Conservation (phyloP, 2,113 vertebrate genomes). For the Oncorhynchus gorbuscha region DNA sequence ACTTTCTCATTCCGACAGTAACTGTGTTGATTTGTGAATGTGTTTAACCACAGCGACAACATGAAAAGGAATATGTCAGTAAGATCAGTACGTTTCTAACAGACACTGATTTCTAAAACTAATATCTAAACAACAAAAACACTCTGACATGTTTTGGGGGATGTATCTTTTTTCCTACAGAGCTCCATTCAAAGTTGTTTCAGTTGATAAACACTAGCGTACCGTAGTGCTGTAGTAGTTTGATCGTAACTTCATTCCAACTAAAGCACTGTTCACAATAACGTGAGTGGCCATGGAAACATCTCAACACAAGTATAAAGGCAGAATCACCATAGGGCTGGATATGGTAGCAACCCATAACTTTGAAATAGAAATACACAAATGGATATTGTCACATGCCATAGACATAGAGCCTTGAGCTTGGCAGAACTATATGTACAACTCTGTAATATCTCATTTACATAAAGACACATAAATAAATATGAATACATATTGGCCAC, state of each 20-base stretch:
- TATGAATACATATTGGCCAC: slow-evolving; percentile 61
- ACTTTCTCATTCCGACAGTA: slow-evolving; percentile 58
- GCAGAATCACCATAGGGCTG: slow-evolving; percentile 55
- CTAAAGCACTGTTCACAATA: slow-evolving; percentile 64
- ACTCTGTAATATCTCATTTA: slow-evolving; percentile 63
- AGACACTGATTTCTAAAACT: slow-evolving; percentile 63
- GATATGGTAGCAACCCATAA: slow-evolving; percentile 60
- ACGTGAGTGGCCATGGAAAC: slow-evolving; percentile 69
- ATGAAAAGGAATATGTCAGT: slow-evolving; percentile 57
- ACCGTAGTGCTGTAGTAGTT: slow-evolving; percentile 40
- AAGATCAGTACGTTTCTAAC: slow-evolving; percentile 60
- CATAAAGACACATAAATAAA: slow-evolving; percentile 64
- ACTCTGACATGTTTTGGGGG: slow-evolving; percentile 62
- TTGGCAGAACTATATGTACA: slow-evolving; percentile 49
- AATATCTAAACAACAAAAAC: slow-evolving; percentile 59
- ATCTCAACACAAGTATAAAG: slow-evolving; percentile 63
- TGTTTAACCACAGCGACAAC: slow-evolving; percentile 62
- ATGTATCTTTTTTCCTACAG: slow-evolving; percentile 22
- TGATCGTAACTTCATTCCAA: slow-evolving; percentile 60
- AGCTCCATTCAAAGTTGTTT: slow-evolving; percentile 54
- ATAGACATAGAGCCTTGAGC: slow-evolving; percentile 57
- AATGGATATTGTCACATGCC: slow-evolving; percentile 63
- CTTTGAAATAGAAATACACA: slow-evolving; percentile 54
- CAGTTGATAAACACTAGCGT: slow-evolving; percentile 44
- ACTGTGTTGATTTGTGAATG: slow-evolving; percentile 59